Percentiles rank a stretch among this genome's conserved stretches.
These are phyloP conservation scores for Clarias fuscus DNA, from an alignment of 2,797 vertebrate species.

Conservation along the genomic window DNA sequence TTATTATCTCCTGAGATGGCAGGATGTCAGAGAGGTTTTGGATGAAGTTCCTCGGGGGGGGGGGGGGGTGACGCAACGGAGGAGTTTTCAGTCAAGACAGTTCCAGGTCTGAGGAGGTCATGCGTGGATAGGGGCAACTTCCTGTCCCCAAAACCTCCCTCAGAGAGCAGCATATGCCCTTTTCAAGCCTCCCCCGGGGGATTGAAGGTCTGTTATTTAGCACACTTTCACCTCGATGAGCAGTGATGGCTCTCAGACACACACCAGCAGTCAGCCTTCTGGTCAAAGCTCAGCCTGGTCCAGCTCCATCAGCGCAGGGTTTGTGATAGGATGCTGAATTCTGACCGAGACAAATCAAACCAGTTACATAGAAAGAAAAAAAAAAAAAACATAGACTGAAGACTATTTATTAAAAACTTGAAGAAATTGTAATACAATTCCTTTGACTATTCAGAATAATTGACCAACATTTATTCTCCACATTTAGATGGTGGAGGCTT, in stretches of 20 bases:
- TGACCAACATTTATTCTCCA: not conserved
- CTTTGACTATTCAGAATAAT: not conserved
- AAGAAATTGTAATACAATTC: not conserved
- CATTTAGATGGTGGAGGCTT: not conserved
- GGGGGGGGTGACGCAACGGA: slow-evolving; percentile 29
- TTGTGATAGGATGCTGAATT: not conserved
- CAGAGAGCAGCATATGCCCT: slow-evolving; percentile 20
- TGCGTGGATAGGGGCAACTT: slow-evolving; percentile 60
- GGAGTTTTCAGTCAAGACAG: slow-evolving; percentile 38
- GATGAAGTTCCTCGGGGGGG: slow-evolving; percentile 28
- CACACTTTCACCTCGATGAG: slow-evolving; percentile 49
- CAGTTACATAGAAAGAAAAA: not conserved
- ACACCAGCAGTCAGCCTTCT: slow-evolving; percentile 24
- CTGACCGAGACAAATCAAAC: not conserved
- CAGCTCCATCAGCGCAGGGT: not conserved
- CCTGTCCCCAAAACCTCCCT: slow-evolving; percentile 40
- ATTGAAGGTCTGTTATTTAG: slow-evolving; percentile 44
- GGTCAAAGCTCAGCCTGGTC: slow-evolving; percentile 15
- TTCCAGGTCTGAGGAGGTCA: slow-evolving; percentile 44
- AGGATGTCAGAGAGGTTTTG: slow-evolving; percentile 55
- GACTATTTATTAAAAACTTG: not conserved
- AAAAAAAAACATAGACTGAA: not conserved
- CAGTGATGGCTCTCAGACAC: slow-evolving; percentile 37
- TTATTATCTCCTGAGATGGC: slow-evolving; percentile 46
- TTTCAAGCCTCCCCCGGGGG: slow-evolving; percentile 30